Evolutionary conservation across 1,140 invertebrate species (phyloP).

Genomic region (Brachionus rubens): DNA sequence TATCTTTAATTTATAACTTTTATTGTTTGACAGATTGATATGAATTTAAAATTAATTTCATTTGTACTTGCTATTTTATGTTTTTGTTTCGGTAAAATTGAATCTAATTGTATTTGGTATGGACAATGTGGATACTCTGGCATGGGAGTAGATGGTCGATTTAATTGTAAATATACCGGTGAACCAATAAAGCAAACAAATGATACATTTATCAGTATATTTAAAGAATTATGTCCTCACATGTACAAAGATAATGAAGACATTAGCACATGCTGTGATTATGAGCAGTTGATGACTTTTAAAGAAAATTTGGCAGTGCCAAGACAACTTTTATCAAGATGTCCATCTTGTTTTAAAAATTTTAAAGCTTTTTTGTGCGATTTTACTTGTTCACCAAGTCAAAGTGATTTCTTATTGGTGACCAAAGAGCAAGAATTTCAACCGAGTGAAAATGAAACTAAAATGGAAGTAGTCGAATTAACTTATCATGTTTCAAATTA

Average conservation of each 20-base stretch:
- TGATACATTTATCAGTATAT: not conserved
- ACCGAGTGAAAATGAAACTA: not conserved
- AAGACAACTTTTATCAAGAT: conserved; percentile 13
- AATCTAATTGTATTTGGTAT: conserved; percentile 38
- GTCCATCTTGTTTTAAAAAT: conserved; percentile 42
- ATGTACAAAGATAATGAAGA: conserved; percentile 19
- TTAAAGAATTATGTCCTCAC: conserved; percentile 18
- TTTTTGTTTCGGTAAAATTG: not conserved
- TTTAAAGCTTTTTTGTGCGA: conserved; percentile 42
- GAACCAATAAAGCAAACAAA: conserved; percentile 11
- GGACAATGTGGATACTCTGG: conserved; percentile 21
- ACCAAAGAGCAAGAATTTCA: not conserved
- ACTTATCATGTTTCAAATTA: conserved; percentile 13
- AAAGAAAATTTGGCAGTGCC: conserved; percentile 25
- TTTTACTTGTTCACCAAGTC: conserved; percentile 29
- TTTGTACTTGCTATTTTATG: not conserved
- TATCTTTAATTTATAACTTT: too few species aligned
- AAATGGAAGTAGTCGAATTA: not conserved
- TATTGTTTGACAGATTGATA: too few species aligned
- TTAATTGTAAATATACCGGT: conserved; percentile 45
- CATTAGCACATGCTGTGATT: conserved; percentile 19
- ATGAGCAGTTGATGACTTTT: conserved; percentile 1
- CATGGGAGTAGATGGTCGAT: not conserved
- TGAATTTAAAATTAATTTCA: too few species aligned
- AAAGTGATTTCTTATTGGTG: conserved; percentile 25